These are phyloP conservation scores for Lagria hirta DNA, from an alignment of 2,888 invertebrate species.

Conservation along the genomic window DNA sequence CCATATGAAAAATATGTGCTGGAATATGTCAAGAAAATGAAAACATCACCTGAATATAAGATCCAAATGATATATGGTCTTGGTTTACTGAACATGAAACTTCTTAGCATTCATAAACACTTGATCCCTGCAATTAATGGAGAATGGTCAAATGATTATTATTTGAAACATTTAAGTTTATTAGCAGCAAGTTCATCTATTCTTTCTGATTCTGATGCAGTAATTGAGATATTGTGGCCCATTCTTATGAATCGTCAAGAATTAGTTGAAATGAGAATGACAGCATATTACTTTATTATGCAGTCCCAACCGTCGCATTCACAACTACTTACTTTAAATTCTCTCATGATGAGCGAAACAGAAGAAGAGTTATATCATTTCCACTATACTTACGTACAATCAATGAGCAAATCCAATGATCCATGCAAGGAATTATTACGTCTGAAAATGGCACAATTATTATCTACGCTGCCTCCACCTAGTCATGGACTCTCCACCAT, in stretches of 20 bases:
- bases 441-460: slow-evolving; percentile 45
- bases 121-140: slow-evolving; percentile 53
- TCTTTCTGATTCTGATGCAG: slow-evolving; percentile 29
- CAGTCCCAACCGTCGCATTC: slow-evolving; percentile 47
- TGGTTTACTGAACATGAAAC: slow-evolving; percentile 55
- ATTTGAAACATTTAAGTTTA: slow-evolving; percentile 52
- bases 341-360: slow-evolving; percentile 54
- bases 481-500: slow-evolving; percentile 43
- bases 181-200: slow-evolving; percentile 48
- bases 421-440: slow-evolving; percentile 49
- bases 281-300: slow-evolving; percentile 53
- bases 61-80: slow-evolving; percentile 53
- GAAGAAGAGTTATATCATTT: slow-evolving; percentile 55
- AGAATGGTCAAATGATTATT: slow-evolving; percentile 42
- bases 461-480: slow-evolving; percentile 46
- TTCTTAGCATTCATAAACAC: slow-evolving; percentile 48
- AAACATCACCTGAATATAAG: slow-evolving; percentile 40
- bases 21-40: slow-evolving; percentile 38
- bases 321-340: slow-evolving; percentile 52
- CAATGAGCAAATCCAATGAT: slow-evolving; percentile 51
- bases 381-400: slow-evolving; percentile 51
- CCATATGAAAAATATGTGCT: slow-evolving; percentile 39
- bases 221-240: slow-evolving; percentile 54
- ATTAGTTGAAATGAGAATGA: slow-evolving; percentile 51
- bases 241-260: slow-evolving; percentile 51